Base-by-base conservation (phyloP, 1,140 invertebrate species). In the Hylaeus anthracinus region DNA sequence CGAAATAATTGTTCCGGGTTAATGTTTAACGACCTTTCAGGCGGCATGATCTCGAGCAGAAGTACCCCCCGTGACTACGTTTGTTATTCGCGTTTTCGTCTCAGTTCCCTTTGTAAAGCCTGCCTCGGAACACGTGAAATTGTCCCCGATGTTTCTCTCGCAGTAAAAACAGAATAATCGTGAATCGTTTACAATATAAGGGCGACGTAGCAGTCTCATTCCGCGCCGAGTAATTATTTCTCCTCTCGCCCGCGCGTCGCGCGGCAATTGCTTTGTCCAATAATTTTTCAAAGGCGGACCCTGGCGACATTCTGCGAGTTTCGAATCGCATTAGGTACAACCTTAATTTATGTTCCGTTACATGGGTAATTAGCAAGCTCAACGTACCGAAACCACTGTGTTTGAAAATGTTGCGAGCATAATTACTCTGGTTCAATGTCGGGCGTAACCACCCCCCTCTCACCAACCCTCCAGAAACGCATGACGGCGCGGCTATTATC, bases 351-450 rank as follows among this genome's bases (percentile, higher is more conserved):
- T 72, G 56, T 51, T 39, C 63, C 74, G 83, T 86, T 86, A 75
- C 80, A 86, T 82, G 84, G 83, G 79, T 82, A 86, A 86, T 86
- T 86, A 86, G 84, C 55, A n/a, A 60, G 56, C 70, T 76, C 79
- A 82, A 85, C 79, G 84, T 78, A 70, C 70, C 84, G 71, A 73
- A 72, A 86, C 84, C 66, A 45, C 65, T 51, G 70, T 45, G 70
- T 53, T 77, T 69, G 55, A 60, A 26, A 81, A 85, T 81, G 81
- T 61, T 41, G 45, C 77, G 12, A 81, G 58, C 53, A 67, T 76
- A 85, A 85, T 85, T 85, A 84, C 65, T 85, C 58, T 14, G 73
- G 78, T 84, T 67, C 3, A 67, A 84, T 60, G 45, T 39, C 45
- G 48, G 56, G 58, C 39, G 39, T 81, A 70, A 26, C 26, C 26